Conservation (phyloP, 1,140 invertebrate genomes). For the Bombus ignitus region DNA sequence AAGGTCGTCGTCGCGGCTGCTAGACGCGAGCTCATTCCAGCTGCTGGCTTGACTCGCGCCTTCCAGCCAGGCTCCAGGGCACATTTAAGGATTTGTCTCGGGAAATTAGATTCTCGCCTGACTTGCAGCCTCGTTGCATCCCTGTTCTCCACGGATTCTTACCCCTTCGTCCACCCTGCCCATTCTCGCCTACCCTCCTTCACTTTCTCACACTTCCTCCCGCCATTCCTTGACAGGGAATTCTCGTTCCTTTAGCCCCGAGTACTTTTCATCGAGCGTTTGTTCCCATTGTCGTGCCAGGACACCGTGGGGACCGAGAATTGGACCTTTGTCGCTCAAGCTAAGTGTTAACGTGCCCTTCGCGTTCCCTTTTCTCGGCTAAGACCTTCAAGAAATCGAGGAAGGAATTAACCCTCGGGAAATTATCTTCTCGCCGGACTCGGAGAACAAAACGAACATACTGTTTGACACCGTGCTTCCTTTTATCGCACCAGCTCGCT, state of each 20-base stretch:
- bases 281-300: constrained; percentile 74
- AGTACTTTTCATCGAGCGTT: constrained; percentile 75
- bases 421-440: constrained; percentile 71
- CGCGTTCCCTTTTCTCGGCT: constrained; percentile 35
- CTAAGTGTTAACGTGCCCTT: constrained; percentile 78
- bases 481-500: neutral
- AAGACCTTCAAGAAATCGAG: constrained; percentile 39
- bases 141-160: constrained; percentile 64
- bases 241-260: constrained; percentile 64
- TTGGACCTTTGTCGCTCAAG: constrained; percentile 76
- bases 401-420: constrained; percentile 78
- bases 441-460: constrained; percentile 53
- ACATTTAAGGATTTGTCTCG: constrained; percentile 82
- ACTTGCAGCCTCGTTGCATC: constrained; percentile 77
- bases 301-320: constrained; percentile 71
- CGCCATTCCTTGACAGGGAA: constrained; percentile 62
- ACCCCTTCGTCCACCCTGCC: constrained; percentile 44
- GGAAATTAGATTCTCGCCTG: constrained; percentile 82
- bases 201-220: constrained; percentile 62
- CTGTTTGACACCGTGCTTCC: constrained; percentile 47
- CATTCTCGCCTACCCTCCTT: constrained; percentile 41
- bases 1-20: constrained; percentile 64
- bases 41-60: constrained; percentile 61
- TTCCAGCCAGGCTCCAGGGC: constrained; percentile 74
- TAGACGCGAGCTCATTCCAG: constrained; percentile 73